phyloP scores from a whole-genome alignment of 2,888 invertebrate species.

The Noctua janthina region DNA sequence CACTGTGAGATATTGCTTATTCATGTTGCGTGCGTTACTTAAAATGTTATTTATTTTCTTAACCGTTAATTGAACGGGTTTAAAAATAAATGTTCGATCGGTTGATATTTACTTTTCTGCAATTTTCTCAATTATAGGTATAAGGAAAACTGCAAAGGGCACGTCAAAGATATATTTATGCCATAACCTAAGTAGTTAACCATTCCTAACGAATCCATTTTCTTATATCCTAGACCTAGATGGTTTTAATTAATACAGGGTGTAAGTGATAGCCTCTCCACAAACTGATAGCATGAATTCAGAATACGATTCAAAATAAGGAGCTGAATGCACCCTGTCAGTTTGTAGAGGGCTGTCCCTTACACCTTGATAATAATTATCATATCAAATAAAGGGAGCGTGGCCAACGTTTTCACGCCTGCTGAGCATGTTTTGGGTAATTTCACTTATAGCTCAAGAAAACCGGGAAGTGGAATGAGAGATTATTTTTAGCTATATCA shows the following conservation, averaged over 20 bases:
- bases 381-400: neutral
- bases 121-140: constrained; percentile 35
- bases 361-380: neutral
- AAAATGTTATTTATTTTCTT: constrained; percentile 52
- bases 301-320: too few species aligned
- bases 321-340: too few species aligned
- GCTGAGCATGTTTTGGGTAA: neutral
- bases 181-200: neutral
- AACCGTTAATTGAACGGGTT: constrained; percentile 47
- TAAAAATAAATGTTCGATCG: constrained; percentile 30
- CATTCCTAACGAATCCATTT: too few species aligned
- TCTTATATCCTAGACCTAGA: neutral
- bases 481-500: constrained; percentile 1
- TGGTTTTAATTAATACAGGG: too few species aligned
- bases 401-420: constrained; percentile 5
- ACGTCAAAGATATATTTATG: neutral
- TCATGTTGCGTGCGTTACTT: constrained; percentile 37
- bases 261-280: too few species aligned
- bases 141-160: constrained; percentile 25
- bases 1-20: constrained; percentile 43
- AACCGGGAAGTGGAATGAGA: constrained; percentile 9
- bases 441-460: neutral
- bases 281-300: too few species aligned
- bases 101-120: constrained; percentile 26
- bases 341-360: too few species aligned